Percentiles rank a stretch among this genome's conserved stretches.
Evolutionary conservation across 2,888 invertebrate species (phyloP).

Genomic region (Eristalis intricaria): DNA sequence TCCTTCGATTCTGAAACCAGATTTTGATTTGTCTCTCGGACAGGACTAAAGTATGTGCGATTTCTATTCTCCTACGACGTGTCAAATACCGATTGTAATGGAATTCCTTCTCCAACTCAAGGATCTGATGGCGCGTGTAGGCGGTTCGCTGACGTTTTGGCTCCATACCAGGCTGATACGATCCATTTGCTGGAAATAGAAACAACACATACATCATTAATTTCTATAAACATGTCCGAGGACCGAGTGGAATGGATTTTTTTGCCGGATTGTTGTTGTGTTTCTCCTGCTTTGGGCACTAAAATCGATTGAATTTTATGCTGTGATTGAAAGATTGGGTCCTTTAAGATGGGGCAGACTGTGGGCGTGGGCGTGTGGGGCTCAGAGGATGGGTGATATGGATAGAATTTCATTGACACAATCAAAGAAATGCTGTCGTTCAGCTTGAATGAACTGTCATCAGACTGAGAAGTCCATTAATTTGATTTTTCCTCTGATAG

Average conservation of each 20-base stretch:
- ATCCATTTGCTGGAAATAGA: constrained; percentile 90
- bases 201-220: constrained; percentile 75
- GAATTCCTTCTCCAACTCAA: constrained; percentile 98
- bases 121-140: constrained; percentile 98
- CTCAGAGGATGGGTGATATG: constrained; percentile 19
- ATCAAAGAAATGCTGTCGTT: constrained; percentile 73
- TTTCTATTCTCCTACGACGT: constrained; percentile 96
- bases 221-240: constrained; percentile 60
- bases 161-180: constrained; percentile 95
- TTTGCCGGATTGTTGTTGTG: neutral
- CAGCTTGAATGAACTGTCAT: constrained; percentile 74
- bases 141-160: constrained; percentile 98
- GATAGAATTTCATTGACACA: constrained; percentile 67
- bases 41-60: constrained; percentile 96
- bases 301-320: constrained; percentile 64
- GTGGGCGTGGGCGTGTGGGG: neutral
- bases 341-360: neutral
- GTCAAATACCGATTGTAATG: constrained; percentile 98
- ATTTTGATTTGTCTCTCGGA: constrained; percentile 95
- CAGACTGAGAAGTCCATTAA: constrained; percentile 75
- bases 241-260: constrained; percentile 37
- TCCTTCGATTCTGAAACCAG: constrained; percentile 92
- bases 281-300: constrained; percentile 32
- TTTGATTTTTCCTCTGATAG: constrained; percentile 44
- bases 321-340: constrained; percentile 61